Conservation (phyloP, 2,797 vertebrate genomes). For the Rhabdomys pumilio region DNA sequence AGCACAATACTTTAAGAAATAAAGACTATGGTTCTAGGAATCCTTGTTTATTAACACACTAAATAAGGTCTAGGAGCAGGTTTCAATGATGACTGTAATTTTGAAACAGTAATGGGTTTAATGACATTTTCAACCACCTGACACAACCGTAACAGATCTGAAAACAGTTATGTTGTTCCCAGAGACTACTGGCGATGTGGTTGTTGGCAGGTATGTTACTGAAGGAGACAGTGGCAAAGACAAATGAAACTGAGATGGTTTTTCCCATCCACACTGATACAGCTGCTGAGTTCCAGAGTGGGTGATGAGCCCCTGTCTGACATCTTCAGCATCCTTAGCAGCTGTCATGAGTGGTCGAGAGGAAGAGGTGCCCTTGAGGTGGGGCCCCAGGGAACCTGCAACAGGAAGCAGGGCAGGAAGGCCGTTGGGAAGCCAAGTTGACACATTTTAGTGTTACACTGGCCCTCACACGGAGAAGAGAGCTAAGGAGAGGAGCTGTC, state of each 20-base stretch:
- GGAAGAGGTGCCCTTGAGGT: too few relatives aligned
- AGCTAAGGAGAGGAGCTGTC: not conserved
- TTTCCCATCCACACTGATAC: too few relatives aligned
- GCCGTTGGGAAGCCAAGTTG: rapidly evolving
- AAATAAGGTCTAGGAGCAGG: not conserved
- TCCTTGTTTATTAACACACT: not conserved
- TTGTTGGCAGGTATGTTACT: not conserved
- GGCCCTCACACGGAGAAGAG: not conserved
- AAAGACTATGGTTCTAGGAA: not conserved
- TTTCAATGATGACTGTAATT: conserved; percentile 23
- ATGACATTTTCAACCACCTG: conserved; percentile 37
- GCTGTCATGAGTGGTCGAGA: rapidly evolving
- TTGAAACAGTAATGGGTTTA: not conserved
- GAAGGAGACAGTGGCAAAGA: not conserved
- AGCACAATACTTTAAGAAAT: conserved; percentile 9
- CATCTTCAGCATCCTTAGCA: not conserved
- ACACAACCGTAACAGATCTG: not conserved
- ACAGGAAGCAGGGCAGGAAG: not conserved
- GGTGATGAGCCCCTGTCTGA: not conserved
- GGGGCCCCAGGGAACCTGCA: rapidly evolving
- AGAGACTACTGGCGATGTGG: not conserved
- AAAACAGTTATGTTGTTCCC: not conserved
- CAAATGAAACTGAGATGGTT: not conserved
- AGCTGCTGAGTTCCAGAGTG: not conserved
- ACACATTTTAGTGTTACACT: not conserved